Evolutionary conservation across 2,888 invertebrate species (phyloP).

Genomic region (Tetramorium bicarinatum): DNA sequence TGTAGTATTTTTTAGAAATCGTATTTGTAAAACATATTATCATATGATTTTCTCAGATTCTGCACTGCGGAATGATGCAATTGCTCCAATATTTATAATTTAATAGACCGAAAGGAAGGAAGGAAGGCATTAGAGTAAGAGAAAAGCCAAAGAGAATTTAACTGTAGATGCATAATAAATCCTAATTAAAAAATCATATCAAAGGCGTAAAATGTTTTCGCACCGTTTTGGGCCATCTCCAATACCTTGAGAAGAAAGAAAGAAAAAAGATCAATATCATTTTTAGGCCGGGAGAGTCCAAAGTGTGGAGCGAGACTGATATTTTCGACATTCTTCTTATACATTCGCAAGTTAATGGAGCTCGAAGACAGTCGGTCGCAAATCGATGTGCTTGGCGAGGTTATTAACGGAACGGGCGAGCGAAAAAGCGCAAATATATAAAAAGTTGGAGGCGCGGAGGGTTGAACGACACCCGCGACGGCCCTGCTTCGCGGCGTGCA

Average conservation of each 20-base stretch:
- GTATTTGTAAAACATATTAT: not conserved
- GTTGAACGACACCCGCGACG: conserved; percentile 46
- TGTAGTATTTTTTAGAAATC: not conserved
- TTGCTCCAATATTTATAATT: not conserved
- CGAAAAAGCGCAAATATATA: not conserved
- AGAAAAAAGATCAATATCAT: conserved; percentile 25
- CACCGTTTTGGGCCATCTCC: not conserved
- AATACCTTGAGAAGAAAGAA: not conserved
- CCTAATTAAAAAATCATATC: not conserved
- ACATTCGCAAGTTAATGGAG: not conserved
- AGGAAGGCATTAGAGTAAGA: not conserved
- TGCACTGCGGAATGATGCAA: not conserved
- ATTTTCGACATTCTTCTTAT: not conserved
- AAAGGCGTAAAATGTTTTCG: not conserved
- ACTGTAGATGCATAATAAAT: not conserved
- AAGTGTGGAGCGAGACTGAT: conserved; percentile 4
- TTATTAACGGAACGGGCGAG: not conserved
- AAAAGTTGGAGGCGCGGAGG: conserved; percentile 14
- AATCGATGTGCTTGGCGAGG: not conserved
- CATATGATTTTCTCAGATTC: not conserved
- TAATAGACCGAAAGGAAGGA: not conserved
- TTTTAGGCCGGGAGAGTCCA: conserved; percentile 24
- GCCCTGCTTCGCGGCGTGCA: conserved; percentile 36
- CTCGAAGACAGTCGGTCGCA: not conserved
- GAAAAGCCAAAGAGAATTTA: not conserved